phyloP scores from a whole-genome alignment of 2,113 vertebrate species.

The Rhipidura dahli region DNA sequence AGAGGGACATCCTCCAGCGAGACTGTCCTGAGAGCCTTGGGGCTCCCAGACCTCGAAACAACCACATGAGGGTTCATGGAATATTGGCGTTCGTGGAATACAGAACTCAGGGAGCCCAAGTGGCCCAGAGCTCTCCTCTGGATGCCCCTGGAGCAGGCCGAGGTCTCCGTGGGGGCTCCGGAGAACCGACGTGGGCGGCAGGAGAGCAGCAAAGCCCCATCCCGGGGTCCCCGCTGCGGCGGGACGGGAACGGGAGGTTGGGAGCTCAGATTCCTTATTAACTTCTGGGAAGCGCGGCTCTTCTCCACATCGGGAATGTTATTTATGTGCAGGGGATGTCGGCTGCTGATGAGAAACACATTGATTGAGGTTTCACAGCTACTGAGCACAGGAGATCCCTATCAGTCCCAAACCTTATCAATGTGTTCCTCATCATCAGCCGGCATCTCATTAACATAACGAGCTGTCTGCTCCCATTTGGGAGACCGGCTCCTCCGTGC shows the following conservation, averaged over 20 bases:
- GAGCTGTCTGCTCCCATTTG: constrained; percentile 57
- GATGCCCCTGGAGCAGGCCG: background rate
- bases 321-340: constrained; percentile 37
- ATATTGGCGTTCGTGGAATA: accelerated
- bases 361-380: constrained; percentile 71
- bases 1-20: background rate
- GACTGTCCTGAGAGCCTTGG: background rate
- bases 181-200: background rate
- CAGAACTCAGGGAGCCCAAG: background rate
- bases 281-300: constrained; percentile 4
- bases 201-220: background rate
- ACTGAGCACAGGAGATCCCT: constrained; percentile 57
- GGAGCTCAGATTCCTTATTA: background rate
- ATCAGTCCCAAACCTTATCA: constrained; percentile 70
- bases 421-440: constrained; percentile 76
- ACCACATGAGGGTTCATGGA: accelerated
- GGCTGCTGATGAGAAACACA: constrained; percentile 60
- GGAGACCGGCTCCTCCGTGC: constrained; percentile 27
- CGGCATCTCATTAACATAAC: constrained; percentile 74
- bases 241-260: background rate
- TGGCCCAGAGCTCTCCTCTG: background rate
- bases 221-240: accelerated
- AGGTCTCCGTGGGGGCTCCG: background rate
- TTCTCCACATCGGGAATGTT: background rate
- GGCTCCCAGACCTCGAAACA: background rate